Evolutionary conservation across 2,888 invertebrate species (phyloP).

Genomic region (Eledone cirrhosa): DNA sequence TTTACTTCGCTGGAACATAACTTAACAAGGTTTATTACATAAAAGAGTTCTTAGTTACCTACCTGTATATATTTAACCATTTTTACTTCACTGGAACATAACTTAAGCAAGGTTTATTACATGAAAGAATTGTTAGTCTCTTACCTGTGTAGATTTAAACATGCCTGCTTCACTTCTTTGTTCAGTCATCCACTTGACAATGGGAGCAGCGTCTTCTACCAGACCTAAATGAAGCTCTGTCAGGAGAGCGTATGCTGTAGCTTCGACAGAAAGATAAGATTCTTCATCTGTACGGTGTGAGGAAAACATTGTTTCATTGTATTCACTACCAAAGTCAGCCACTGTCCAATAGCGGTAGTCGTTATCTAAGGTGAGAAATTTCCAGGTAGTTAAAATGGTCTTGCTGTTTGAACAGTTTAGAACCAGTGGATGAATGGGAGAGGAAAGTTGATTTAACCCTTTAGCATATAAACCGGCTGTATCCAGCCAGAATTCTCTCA

Average conservation of each 20-base stretch:
- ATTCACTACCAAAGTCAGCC: not conserved
- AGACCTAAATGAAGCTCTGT: constrained; percentile 47
- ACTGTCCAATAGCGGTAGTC: constrained; percentile 1
- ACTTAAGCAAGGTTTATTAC: too few relatives aligned
- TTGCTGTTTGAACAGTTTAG: too few relatives aligned
- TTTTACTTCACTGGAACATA: too few relatives aligned
- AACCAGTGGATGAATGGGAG: too few relatives aligned
- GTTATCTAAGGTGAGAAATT: not conserved
- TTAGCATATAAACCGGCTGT: too few relatives aligned
- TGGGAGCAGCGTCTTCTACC: constrained; percentile 42
- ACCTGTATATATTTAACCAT: too few relatives aligned
- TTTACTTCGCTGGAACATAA: too few relatives aligned
- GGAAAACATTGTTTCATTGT: not conserved
- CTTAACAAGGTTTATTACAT: too few relatives aligned
- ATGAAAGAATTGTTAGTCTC: not conserved
- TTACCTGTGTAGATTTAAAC: constrained; percentile 58
- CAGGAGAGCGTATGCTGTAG: constrained; percentile 56
- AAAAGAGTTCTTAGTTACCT: too few relatives aligned
- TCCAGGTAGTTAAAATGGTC: too few relatives aligned
- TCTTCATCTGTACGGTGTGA: constrained; percentile 1
- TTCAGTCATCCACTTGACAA: constrained; percentile 51
- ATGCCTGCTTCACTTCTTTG: constrained; percentile 49
- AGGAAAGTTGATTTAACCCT: too few relatives aligned
- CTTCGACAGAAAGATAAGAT: constrained; percentile 44
- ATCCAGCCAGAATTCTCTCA: too few relatives aligned